Evolutionary conservation across 2,113 vertebrate genomes (phyloP), one percentile per base, ranked within the genome.

Genomic region (Gymnocephalus cernua): DNA sequence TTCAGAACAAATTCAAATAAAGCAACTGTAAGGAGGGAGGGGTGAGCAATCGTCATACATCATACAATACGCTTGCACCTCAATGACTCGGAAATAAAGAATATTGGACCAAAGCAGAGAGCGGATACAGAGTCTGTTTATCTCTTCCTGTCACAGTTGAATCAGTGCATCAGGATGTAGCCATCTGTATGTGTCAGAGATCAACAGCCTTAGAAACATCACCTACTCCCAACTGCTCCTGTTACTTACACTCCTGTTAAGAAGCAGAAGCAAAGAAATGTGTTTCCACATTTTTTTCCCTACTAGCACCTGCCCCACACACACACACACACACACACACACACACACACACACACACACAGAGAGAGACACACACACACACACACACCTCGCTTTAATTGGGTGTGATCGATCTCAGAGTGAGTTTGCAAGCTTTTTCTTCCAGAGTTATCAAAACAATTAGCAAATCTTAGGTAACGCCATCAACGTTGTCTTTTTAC

Each of bases 71-170:
- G 78, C 88, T 86, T 25, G 51, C 84, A 90, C 93, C 81, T 83
- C 81, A 89, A 48, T 86, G 80, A 88, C 87, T 91, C 44, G 65
- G 86, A 92, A 91, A 94, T 56, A 78, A 84, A 91, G 86, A 63
- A 74, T 50, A 72, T 81, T 77, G 74, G 82, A 86, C 23, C 59
- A 48, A 73, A 75, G 83, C 25, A 4, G 65, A 27, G 77, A 73
- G 62, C 44, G 14, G 47, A 70, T 65, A 59, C 56, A 47, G 65
- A 66, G 59, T 54, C 78, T 83, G 70, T 88, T 85, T 82, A 90
- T 93, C 68, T 68, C 74, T 44, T 74, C 67, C 50, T 5, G 62
- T 77, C 68, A 89, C 82, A 76, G 66, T 7, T 67, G 76, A 78
- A 77, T 79, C 79, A 54, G 48, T 68, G 76, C 47, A 75, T 85